These are phyloP conservation scores for Deroplatys truncata DNA, from an alignment of 2,888 invertebrate species.

Conservation along the genomic window DNA sequence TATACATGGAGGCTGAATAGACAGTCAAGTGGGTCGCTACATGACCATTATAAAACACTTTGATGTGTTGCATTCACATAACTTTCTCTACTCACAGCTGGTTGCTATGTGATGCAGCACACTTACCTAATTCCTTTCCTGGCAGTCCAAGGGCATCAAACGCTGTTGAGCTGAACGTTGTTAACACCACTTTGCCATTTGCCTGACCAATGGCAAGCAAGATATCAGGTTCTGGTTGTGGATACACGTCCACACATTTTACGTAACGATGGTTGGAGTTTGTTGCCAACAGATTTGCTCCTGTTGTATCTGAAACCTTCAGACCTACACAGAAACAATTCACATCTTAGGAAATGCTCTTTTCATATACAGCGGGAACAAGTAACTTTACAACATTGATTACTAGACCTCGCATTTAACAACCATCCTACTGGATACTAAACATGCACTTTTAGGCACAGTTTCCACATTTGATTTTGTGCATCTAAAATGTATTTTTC, in stretches of 20 bases:
- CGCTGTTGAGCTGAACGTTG: constrained; percentile 67
- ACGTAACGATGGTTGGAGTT: constrained; percentile 73
- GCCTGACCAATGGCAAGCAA: constrained; percentile 83
- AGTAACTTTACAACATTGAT: no score
- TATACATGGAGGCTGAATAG: no score
- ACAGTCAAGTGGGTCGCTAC: no score
- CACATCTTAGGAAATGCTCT: not conserved
- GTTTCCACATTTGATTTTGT: no score
- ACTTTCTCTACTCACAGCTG: no score
- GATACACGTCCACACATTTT: constrained; percentile 84
- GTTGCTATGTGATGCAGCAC: no score
- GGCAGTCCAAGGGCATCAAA: constrained; percentile 63
- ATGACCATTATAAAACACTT: no score
- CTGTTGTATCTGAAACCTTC: constrained; percentile 63
- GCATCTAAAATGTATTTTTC: no score
- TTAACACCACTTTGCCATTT: constrained; percentile 81
- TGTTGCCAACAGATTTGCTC: constrained; percentile 66
- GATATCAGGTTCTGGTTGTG: constrained; percentile 69
- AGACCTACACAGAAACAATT: constrained; percentile 40
- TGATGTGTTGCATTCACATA: no score
- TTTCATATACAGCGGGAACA: not conserved
- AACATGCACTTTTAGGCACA: no score
- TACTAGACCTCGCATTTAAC: no score
- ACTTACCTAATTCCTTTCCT: constrained; percentile 70
- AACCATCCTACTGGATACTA: no score